phyloP scores from a whole-genome alignment of 2,888 invertebrate genomes.

The Pedicia rivosa region DNA sequence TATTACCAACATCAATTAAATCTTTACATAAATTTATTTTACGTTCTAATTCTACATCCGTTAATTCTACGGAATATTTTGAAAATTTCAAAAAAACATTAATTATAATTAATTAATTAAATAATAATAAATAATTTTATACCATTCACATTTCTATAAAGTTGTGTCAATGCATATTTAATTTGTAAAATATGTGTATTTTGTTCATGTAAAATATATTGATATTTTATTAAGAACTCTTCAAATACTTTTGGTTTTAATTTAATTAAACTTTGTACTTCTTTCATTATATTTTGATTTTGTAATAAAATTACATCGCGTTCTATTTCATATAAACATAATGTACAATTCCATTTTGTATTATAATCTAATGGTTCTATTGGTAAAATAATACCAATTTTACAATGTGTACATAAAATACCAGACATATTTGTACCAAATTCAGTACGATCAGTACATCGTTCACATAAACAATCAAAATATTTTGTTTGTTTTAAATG shows the following conservation, averaged over 20 bases:
- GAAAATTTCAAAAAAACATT: slow-evolving; percentile 11
- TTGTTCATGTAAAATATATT: slow-evolving; percentile 43
- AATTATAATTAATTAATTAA: no score
- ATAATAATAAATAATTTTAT: background rate
- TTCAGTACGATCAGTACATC: slow-evolving; percentile 56
- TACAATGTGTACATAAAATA: slow-evolving; percentile 45
- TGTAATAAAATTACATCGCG: slow-evolving; percentile 43
- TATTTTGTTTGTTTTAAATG: slow-evolving; percentile 46
- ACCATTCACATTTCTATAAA: slow-evolving; percentile 54
- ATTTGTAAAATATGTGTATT: slow-evolving; percentile 52
- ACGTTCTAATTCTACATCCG: slow-evolving; percentile 36
- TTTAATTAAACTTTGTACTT: slow-evolving; percentile 38
- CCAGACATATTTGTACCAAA: slow-evolving; percentile 45
- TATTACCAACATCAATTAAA: slow-evolving; percentile 43
- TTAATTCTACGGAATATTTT: slow-evolving; percentile 33
- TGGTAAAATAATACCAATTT: slow-evolving; percentile 37
- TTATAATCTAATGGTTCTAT: slow-evolving; percentile 40
- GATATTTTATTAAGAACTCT: slow-evolving; percentile 44
- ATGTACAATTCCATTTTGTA: slow-evolving; percentile 47
- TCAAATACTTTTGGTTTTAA: slow-evolving; percentile 39
- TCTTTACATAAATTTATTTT: slow-evolving; percentile 51
- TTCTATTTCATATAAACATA: slow-evolving; percentile 39
- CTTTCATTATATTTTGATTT: slow-evolving; percentile 43
- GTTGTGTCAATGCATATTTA: slow-evolving; percentile 50
- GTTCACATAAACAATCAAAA: slow-evolving; percentile 48